A percentile compares a stretch with the other conserved stretches of the same genome.
phyloP scores from a whole-genome alignment of 2,113 vertebrate species.

The Pituophis catenifer region DNA sequence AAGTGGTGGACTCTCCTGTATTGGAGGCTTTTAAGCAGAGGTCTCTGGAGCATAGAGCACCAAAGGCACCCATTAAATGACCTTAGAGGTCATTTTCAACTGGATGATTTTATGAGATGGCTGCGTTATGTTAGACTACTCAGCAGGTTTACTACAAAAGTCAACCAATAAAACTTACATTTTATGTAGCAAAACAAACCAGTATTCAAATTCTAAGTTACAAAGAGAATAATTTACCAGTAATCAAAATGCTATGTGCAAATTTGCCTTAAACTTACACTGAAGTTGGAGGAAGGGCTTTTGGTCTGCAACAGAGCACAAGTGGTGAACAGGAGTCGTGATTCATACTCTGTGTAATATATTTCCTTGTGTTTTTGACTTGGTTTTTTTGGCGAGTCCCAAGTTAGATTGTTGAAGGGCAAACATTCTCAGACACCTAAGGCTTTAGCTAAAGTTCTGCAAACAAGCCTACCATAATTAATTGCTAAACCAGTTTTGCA shows the following conservation, averaged over 20 bases:
- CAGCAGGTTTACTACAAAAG: background rate
- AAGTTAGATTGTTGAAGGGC: background rate
- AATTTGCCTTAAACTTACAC: background rate
- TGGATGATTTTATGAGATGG: background rate
- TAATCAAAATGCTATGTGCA: background rate
- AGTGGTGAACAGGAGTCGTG: background rate
- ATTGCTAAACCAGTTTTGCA: constrained; percentile 8
- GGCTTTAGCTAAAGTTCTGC: background rate
- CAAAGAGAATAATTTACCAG: background rate
- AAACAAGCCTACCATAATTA: background rate
- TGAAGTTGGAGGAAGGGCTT: background rate
- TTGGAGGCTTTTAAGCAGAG: background rate
- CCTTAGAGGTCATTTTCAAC: background rate
- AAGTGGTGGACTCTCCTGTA: background rate
- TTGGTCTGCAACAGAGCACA: background rate
- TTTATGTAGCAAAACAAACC: background rate
- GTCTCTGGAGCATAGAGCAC: background rate
- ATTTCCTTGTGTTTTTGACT: background rate
- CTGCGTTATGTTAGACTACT: background rate
- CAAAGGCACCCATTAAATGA: background rate
- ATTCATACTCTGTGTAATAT: background rate
- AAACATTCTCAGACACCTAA: background rate
- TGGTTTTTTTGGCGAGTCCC: background rate
- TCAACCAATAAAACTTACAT: background rate
- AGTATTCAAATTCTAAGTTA: background rate